Evolutionary conservation across 1,140 invertebrate species (phyloP).

Genomic region (Drosophila sp.): DNA sequence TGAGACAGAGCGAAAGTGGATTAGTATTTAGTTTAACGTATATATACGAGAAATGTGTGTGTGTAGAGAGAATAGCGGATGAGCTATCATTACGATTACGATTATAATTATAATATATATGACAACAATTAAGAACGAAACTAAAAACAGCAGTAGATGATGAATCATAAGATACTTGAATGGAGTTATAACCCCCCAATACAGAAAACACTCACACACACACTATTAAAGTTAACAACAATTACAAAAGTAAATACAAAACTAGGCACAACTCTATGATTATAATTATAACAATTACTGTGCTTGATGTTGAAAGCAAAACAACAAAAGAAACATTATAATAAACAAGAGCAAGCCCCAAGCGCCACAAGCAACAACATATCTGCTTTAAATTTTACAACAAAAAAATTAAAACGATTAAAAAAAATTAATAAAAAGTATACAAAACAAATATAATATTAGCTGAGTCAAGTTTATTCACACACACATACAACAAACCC

Average conservation of each 20-base stretch:
- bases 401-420: slow-evolving; percentile 34
- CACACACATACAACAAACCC: slow-evolving; percentile 17
- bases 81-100: slow-evolving; percentile 63
- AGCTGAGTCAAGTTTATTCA: slow-evolving; percentile 70
- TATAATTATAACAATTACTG: slow-evolving; percentile 70
- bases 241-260: slow-evolving; percentile 57
- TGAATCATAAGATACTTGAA: slow-evolving; percentile 23
- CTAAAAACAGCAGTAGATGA: slow-evolving; percentile 27
- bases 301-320: slow-evolving; percentile 78
- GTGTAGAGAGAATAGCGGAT: slow-evolving; percentile 35
- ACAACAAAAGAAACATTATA: slow-evolving; percentile 47
- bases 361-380: slow-evolving; percentile 82
- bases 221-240: slow-evolving; percentile 80
- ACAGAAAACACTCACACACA: slow-evolving; percentile 13
- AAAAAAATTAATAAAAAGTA: slow-evolving; percentile 26
- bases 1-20: slow-evolving; percentile 18
- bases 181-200: slow-evolving; percentile 65
- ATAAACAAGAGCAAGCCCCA: slow-evolving; percentile 52
- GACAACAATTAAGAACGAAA: slow-evolving; percentile 39
- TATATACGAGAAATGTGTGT: slow-evolving; percentile 42
- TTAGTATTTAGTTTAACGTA: slow-evolving; percentile 64
- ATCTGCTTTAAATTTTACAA: slow-evolving; percentile 80
- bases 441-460: slow-evolving; percentile 40
- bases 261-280: slow-evolving; percentile 79
- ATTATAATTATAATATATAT: slow-evolving; percentile 62